A percentile compares a stretch with the other conserved stretches of the same genome.
phyloP scores from a whole-genome alignment of 2,113 vertebrate genomes.

The Ammospiza nelsoni region DNA sequence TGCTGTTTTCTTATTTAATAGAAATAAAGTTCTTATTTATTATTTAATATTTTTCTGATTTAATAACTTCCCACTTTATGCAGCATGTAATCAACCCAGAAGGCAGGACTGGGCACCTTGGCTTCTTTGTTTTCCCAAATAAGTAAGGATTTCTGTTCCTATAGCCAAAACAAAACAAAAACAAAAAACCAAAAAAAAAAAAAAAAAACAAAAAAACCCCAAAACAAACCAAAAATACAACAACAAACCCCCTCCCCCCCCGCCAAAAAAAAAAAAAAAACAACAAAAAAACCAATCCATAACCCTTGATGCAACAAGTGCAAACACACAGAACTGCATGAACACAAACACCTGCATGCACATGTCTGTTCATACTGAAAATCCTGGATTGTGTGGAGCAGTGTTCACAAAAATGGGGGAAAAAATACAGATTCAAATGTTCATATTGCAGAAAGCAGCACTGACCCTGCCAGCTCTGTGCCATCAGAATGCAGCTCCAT shows the following conservation, averaged over 20 bases:
- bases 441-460: not conserved
- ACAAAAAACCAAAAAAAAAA: not conserved
- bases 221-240: not conserved
- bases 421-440: not conserved
- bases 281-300: too few species aligned
- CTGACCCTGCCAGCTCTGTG: not conserved
- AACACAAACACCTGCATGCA: fast-evolving
- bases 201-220: not conserved
- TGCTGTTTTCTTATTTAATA: not conserved
- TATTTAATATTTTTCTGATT: not conserved
- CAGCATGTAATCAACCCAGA: not conserved
- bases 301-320: not conserved
- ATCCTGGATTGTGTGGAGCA: not conserved
- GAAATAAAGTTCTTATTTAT: not conserved
- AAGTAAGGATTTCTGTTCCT: not conserved
- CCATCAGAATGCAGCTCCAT: not conserved
- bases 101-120: not conserved
- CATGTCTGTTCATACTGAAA: not conserved
- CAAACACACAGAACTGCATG: not conserved
- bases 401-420: not conserved
- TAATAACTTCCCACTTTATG: not conserved
- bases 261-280: too few species aligned
- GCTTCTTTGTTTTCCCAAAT: not conserved
- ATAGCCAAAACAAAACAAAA: not conserved
- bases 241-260: too few species aligned